Base-by-base conservation (phyloP, 2,113 vertebrate species). In the Polypterus senegalus region DNA sequence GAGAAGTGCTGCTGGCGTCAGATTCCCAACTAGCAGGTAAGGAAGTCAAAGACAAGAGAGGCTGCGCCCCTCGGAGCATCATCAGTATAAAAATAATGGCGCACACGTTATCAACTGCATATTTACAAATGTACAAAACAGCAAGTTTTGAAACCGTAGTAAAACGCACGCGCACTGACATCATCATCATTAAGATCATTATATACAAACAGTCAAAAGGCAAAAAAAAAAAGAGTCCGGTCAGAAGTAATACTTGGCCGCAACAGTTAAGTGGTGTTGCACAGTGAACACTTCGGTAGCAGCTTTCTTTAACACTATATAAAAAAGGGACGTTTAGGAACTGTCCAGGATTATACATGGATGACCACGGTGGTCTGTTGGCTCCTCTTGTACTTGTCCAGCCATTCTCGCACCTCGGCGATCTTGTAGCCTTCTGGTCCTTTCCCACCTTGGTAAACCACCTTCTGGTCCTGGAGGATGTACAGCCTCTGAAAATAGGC, bases 401-500 rank as follows among this genome's bases (percentile, higher is more conserved):
- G 83, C 95, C 96, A 99, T 74, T 65, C 75, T n/a, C 89, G 84
- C 58, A 99, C 89, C 76, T 97, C 96, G 0, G 92, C 91, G 66
- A 99, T 93, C 76, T 92, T 90, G 86, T 97, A 97, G 62, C 93
- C 95, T 57, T 97, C 94, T 1, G 95, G 95, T 54, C 95, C 95
- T 9, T 95, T 80, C 70, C 89, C 92, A 43, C 97, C 95, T 80
- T 99, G 95, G 73, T 97, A 98, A 72, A 94, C 87, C 69, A 98
- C 84, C 67, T 76, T 86, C 66, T 86, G 86, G 48, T 92, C 88
- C 81, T 90, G 87, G 65, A 99, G 77, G 67, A 99, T 77, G 67
- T 98, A 99, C 69, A 99, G 92, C 75, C 97, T 87, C 81, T 99
- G 93, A 67, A 97, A 99, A 84, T 97, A 98, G 49, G 97, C 97